phyloP scores from a whole-genome alignment of 2,113 vertebrate genomes.

The Prochilodus magdalenae region DNA sequence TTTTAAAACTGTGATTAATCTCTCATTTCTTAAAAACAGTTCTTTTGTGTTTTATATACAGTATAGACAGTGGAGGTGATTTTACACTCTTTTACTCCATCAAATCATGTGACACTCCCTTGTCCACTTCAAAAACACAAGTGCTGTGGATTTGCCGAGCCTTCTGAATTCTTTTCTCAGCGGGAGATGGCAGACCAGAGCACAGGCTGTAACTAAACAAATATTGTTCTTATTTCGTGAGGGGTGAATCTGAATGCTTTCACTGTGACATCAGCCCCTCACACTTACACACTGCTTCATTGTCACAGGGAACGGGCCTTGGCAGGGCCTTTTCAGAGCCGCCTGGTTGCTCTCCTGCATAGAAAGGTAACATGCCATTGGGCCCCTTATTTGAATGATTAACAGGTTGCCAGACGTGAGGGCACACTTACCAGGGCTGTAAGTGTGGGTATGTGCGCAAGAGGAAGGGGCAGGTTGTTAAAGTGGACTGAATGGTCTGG shows the following conservation, averaged over 20 bases:
- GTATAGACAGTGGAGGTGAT: background rate
- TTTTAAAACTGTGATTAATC: too few species aligned
- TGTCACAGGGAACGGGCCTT: constrained; percentile 63
- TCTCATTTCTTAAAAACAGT: too few species aligned
- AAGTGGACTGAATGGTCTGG: constrained; percentile 70
- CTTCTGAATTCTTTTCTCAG: constrained; percentile 59
- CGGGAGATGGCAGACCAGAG: constrained; percentile 52
- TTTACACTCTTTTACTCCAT: constrained; percentile 44
- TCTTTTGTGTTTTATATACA: too few species aligned
- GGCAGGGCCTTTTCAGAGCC: constrained; percentile 47
- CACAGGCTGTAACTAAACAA: constrained; percentile 74
- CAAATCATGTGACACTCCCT: constrained; percentile 12
- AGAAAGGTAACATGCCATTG: constrained; percentile 54
- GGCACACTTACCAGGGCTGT: constrained; percentile 59
- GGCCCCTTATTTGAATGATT: constrained; percentile 68
- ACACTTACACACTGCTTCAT: constrained; percentile 71
- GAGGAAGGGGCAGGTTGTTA: constrained; percentile 53
- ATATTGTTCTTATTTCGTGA: constrained; percentile 76
- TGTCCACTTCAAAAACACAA: constrained; percentile 38
- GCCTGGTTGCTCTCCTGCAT: constrained; percentile 47
- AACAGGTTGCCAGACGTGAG: constrained; percentile 64
- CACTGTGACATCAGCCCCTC: constrained; percentile 74
- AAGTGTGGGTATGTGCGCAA: constrained; percentile 56
- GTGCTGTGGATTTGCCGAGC: constrained; percentile 43
- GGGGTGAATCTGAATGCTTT: constrained; percentile 74